Base-by-base conservation (phyloP, 2,888 invertebrate species). In the Drosophila melanocephala region DNA sequence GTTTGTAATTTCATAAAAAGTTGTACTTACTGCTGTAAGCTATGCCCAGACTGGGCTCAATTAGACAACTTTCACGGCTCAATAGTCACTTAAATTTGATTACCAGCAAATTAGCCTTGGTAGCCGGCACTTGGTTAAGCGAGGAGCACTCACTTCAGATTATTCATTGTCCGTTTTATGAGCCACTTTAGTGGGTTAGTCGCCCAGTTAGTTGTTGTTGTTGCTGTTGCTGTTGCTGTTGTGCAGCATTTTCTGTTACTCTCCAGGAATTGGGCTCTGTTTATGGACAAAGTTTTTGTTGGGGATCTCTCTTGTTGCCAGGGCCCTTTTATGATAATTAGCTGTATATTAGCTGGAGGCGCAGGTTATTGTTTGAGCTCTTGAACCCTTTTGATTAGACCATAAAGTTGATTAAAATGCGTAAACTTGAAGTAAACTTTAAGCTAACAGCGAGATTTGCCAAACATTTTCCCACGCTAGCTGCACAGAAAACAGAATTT, bases 21-120 rank as follows among this genome's bases (percentile, higher is more conserved):
- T 57, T 57, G 30, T 30, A n/a, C 14, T 30, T 30, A 10, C 1
- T 30, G 51, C 10, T 51, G 28, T 51, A 32, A 19, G 37, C 52
- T 1, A 5, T 6, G 6, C 16, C n/a, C 16, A 30, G 57, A 14
- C 5, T n/a, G 32, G 37, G 19, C 53, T 35, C 32, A 70, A 81
- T 84, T 81, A 71, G 72, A 72, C 67, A 78, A 72, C 51, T 77
- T 73, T 79, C 62, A 68, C 37, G 57, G 55, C 75, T 79, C 81
- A 81, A 81, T 81, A 84, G 81, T 69, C 81, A 62, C 63, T 79
- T 52, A 79, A 82, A 81, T 73, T 82, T 79, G 76, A 82, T 82
- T 84, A 79, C 69, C 79, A 69, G 66, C 69, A 79, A 82, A 84
- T 84, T 82, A 79, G 81, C 66, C 66, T 71, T 61, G 74, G 51